Conservation (phyloP, 1,140 invertebrate species). For the Macrostomum lignano region DNA sequence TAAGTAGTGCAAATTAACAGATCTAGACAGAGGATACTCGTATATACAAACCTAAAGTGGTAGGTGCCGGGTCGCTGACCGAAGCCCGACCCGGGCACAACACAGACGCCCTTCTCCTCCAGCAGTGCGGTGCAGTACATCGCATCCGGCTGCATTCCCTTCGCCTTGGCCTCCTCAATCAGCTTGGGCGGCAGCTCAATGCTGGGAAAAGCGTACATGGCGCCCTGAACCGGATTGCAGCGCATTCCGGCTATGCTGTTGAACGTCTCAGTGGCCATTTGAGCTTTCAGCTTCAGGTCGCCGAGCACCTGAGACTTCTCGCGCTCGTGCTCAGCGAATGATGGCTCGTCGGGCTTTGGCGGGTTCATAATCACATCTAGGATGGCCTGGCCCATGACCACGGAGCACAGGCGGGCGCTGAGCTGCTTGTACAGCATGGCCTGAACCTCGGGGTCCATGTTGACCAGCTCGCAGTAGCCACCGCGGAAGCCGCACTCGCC, state of each 20-base stretch:
- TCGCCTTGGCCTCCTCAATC: conserved; percentile 27
- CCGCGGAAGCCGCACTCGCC: no score
- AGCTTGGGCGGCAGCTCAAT: conserved; percentile 29
- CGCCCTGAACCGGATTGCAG: conserved; percentile 56
- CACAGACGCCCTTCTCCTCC: conserved; percentile 57
- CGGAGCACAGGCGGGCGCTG: conserved; percentile 74
- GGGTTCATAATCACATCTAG: conserved; percentile 56
- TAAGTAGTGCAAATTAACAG: no score
- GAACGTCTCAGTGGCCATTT: conserved; percentile 59
- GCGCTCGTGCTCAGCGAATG: conserved; percentile 31
- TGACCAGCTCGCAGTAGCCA: conserved; percentile 68
- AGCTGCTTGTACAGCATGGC: conserved; percentile 55
- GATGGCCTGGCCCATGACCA: conserved; percentile 61
- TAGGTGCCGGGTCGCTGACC: conserved; percentile 69
- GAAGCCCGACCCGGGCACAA: conserved; percentile 75
- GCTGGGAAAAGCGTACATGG: conserved; percentile 78
- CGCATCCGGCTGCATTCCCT: conserved; percentile 41
- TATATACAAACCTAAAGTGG: conserved; percentile 43
- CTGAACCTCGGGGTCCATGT: conserved; percentile 50
- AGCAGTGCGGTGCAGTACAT: conserved; percentile 76
- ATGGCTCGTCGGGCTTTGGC: conserved; percentile 48
- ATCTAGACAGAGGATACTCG: neutral
- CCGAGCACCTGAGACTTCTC: conserved; percentile 53
- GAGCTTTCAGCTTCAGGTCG: conserved; percentile 44
- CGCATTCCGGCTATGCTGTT: conserved; percentile 64